These are phyloP conservation scores for Melanotaenia maccullochi DNA, from an alignment of 2,797 vertebrate genomes.

Conservation along the genomic window DNA sequence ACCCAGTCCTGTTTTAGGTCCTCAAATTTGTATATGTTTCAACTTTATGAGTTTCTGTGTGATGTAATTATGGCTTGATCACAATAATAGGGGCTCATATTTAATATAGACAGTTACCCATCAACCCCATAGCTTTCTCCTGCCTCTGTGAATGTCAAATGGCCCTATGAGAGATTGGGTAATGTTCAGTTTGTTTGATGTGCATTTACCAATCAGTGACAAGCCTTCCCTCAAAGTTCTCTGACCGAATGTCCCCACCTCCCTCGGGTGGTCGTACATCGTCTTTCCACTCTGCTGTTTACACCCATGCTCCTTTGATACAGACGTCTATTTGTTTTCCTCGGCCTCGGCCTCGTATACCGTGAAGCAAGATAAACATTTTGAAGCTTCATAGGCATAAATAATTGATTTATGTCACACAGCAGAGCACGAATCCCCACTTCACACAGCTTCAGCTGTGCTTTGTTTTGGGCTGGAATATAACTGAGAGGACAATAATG, in stretches of 20 bases:
- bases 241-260: conserved; percentile 47
- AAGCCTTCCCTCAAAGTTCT: conserved; percentile 50
- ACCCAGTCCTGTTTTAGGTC: conserved; percentile 10
- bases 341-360: conserved; percentile 63
- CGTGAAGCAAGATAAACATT: conserved; percentile 81
- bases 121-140: conserved; percentile 6
- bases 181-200: conserved; percentile 56
- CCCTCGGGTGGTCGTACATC: conserved; percentile 46
- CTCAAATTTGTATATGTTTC: conserved; percentile 21
- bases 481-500: conserved; percentile 79
- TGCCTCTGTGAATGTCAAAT: conserved; percentile 8
- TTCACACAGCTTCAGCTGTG: conserved; percentile 68
- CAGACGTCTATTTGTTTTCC: conserved; percentile 77
- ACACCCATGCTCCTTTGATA: conserved; percentile 74
- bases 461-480: conserved; percentile 69
- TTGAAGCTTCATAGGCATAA: conserved; percentile 79
- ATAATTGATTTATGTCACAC: conserved; percentile 83
- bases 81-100: conserved; percentile 4
- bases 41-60: conserved; percentile 21
- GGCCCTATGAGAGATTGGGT: conserved; percentile 50
- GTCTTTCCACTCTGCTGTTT: conserved; percentile 70
- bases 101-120: neutral
- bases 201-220: conserved; percentile 60
- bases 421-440: conserved; percentile 70
- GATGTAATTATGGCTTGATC: conserved; percentile 20